phyloP scores from a whole-genome alignment of 2,888 invertebrate genomes.

The Fissipunctia ypsillon region DNA sequence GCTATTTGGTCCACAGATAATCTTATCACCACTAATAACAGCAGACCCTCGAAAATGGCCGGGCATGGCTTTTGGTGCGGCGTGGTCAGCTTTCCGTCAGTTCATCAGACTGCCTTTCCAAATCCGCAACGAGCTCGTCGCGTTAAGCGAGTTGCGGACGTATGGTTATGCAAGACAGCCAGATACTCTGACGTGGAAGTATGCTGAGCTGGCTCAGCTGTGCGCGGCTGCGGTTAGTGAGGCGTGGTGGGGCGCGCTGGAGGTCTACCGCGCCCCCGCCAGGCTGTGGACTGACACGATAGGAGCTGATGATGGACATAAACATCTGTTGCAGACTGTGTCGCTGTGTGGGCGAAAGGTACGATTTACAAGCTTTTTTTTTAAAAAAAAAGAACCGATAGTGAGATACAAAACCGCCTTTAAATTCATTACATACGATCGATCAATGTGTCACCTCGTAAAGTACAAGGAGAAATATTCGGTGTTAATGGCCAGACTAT shows the following conservation, averaged over 20 bases:
- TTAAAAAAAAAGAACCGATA: background rate
- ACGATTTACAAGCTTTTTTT: background rate
- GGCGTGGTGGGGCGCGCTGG: constrained; percentile 77
- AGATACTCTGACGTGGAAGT: constrained; percentile 85
- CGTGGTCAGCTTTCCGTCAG: constrained; percentile 70
- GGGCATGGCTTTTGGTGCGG: constrained; percentile 71
- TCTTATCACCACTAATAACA: constrained; percentile 85
- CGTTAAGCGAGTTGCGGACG: constrained; percentile 79
- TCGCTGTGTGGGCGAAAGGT: constrained; percentile 93
- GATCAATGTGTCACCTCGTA: background rate
- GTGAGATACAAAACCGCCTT: background rate
- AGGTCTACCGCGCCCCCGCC: constrained; percentile 83
- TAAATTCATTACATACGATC: background rate
- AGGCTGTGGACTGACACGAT: constrained; percentile 90
- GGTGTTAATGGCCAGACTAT: background rate
- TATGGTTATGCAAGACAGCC: constrained; percentile 79
- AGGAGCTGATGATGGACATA: constrained; percentile 88
- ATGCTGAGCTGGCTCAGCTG: constrained; percentile 83
- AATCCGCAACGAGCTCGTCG: constrained; percentile 80
- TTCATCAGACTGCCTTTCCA: constrained; percentile 78
- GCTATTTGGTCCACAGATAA: constrained; percentile 76
- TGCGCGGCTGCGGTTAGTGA: constrained; percentile 81
- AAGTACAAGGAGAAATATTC: background rate
- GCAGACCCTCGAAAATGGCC: constrained; percentile 87
- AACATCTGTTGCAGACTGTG: constrained; percentile 91